phyloP scores from a whole-genome alignment of 2,113 vertebrate genomes.

The Phyllopteryx taeniolatus region DNA sequence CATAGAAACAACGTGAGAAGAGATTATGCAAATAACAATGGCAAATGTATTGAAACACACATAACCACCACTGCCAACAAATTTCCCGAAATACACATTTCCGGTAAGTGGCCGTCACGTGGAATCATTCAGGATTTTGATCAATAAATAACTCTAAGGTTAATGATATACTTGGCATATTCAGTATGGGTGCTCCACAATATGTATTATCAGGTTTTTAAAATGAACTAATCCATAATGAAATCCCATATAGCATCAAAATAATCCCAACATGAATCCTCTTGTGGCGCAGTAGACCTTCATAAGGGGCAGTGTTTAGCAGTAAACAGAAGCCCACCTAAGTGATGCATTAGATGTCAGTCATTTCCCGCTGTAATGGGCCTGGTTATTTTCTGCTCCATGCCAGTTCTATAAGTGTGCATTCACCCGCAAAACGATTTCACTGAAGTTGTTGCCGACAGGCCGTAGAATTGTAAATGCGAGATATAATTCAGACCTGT shows the following conservation, averaged over 20 bases:
- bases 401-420: conserved; percentile 30
- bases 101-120: not conserved
- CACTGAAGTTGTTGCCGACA: conserved; percentile 19
- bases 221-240: conserved; percentile 19
- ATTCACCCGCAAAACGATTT: conserved; percentile 23
- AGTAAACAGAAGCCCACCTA: conserved; percentile 17
- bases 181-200: not conserved
- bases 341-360: conserved; percentile 42
- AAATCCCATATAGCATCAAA: conserved; percentile 16
- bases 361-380: conserved; percentile 36
- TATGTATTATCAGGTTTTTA: conserved; percentile 12
- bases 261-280: conserved; percentile 18
- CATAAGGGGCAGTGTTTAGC: conserved; percentile 18
- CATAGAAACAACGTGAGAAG: not conserved
- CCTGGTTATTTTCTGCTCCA: conserved; percentile 40
- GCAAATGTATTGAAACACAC: too few species aligned
- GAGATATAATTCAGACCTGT: conserved; percentile 20
- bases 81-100: too few species aligned
- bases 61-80: too few species aligned
- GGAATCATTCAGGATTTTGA: not conserved
- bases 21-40: too few species aligned
- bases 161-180: not conserved
- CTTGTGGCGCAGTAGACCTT: conserved; percentile 6
- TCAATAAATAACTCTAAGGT: not conserved
- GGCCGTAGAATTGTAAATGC: conserved; percentile 16